These are phyloP conservation scores for Neogobius melanostomus DNA, from an alignment of 2,113 vertebrate genomes.

Conservation along the genomic window DNA sequence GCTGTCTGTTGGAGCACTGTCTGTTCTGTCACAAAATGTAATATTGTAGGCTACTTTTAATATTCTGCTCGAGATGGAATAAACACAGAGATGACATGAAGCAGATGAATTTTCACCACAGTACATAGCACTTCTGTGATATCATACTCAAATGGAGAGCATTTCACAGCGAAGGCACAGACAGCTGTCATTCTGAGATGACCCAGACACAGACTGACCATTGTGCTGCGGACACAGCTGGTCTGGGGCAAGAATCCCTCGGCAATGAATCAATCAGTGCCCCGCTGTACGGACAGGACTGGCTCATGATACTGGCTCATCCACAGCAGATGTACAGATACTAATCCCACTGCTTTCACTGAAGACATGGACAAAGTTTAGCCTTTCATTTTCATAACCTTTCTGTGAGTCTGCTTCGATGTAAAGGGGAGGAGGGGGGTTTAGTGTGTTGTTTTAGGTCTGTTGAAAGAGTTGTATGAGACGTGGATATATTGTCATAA, in stretches of 20 bases:
- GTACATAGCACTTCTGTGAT: not conserved
- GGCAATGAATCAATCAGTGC: slow-evolving; percentile 63
- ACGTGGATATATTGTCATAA: no score
- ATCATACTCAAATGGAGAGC: not conserved
- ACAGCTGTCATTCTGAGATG: slow-evolving; percentile 66
- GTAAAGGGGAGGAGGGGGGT: no score
- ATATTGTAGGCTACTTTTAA: slow-evolving; percentile 9
- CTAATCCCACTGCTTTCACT: slow-evolving; percentile 55
- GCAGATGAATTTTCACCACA: not conserved
- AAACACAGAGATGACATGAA: slow-evolving; percentile 6
- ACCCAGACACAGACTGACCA: slow-evolving; percentile 65
- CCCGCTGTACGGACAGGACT: slow-evolving; percentile 45
- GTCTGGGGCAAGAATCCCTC: slow-evolving; percentile 55
- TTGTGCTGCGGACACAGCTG: slow-evolving; percentile 73
- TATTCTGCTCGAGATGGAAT: not conserved
- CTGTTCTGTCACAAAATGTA: not conserved
- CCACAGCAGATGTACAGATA: slow-evolving; percentile 61
- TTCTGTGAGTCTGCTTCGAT: not conserved
- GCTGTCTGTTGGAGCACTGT: slow-evolving; percentile 9
- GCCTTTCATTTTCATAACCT: not conserved
- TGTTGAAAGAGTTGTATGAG: no score
- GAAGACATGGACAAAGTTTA: slow-evolving; percentile 16
- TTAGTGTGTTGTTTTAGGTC: no score
- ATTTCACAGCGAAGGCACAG: slow-evolving; percentile 8
- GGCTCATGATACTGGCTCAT: slow-evolving; percentile 43